These are phyloP conservation scores for Akabosia matsudoensis DNA, from an alignment of 1,140 invertebrate genomes.

Conservation along the genomic window DNA sequence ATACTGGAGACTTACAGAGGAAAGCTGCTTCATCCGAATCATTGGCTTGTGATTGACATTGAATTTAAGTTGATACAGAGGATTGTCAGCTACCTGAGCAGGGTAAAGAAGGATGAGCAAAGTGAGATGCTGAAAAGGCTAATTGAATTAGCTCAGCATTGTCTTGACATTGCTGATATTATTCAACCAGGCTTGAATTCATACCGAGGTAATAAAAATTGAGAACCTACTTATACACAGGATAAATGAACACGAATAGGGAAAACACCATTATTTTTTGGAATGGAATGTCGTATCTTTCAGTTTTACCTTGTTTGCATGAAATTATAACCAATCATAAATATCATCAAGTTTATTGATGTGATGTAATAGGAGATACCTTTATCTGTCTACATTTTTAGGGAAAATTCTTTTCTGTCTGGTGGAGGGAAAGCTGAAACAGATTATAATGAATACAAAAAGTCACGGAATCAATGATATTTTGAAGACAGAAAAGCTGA, in stretches of 20 bases:
- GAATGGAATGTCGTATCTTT: neutral
- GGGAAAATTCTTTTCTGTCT: conserved; percentile 32
- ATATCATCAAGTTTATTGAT: neutral
- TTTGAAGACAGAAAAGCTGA: neutral
- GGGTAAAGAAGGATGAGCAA: conserved; percentile 21
- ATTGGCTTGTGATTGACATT: conserved; percentile 70
- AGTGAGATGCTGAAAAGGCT: conserved; percentile 21
- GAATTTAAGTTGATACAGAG: conserved; percentile 63
- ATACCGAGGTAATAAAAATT: conserved; percentile 24
- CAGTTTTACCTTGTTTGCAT: neutral
- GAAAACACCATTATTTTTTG: no score
- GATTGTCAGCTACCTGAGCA: conserved; percentile 21
- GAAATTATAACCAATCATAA: no score
- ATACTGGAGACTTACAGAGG: conserved; percentile 60
- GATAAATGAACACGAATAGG: neutral
- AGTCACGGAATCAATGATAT: neutral
- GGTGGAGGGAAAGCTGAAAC: conserved; percentile 24
- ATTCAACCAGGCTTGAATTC: conserved; percentile 28
- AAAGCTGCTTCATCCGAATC: conserved; percentile 62
- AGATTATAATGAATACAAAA: neutral
- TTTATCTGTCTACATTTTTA: conserved; percentile 8
- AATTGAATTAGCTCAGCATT: conserved; percentile 28
- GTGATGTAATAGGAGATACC: neutral
- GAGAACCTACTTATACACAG: neutral
- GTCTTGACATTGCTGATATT: conserved; percentile 26